These are phyloP conservation scores for Orgyia antiqua DNA, from an alignment of 2,888 invertebrate genomes.

Conservation along the genomic window DNA sequence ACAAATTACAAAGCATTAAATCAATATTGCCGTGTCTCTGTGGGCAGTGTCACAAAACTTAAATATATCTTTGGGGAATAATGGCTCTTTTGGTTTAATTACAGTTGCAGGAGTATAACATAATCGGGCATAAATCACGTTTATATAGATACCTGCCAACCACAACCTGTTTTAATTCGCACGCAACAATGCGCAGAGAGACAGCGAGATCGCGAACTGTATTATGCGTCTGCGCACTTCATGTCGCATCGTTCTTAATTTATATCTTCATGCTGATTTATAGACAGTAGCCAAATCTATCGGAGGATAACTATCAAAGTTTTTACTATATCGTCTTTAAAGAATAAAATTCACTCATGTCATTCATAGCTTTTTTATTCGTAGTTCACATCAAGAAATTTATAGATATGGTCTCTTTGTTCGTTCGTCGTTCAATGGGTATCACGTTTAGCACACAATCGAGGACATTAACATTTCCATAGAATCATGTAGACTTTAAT, in stretches of 20 bases:
- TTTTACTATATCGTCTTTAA: conserved; percentile 49
- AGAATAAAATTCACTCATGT: conserved; percentile 59
- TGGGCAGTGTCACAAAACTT: conserved; percentile 52
- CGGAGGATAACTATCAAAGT: conserved; percentile 49
- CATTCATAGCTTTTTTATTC: conserved; percentile 53
- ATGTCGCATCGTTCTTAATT: conserved; percentile 58
- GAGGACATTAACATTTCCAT: conserved; percentile 67
- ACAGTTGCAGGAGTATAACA: conserved; percentile 60
- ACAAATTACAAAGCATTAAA: no score
- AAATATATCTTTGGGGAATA: conserved; percentile 61
- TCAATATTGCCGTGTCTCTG: conserved; percentile 55
- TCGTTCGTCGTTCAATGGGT: conserved; percentile 50
- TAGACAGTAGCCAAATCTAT: conserved; percentile 49
- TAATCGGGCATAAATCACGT: conserved; percentile 72
- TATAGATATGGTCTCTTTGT: conserved; percentile 63
- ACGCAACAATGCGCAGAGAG: conserved; percentile 53
- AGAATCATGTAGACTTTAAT: conserved; percentile 50
- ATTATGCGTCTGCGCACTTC: conserved; percentile 53
- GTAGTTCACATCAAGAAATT: conserved; percentile 47
- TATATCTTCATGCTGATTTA: conserved; percentile 73
- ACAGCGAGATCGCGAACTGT: conserved; percentile 30
- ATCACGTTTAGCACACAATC: conserved; percentile 68
- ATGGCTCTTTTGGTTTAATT: conserved; percentile 70
- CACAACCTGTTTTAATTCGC: conserved; percentile 77
- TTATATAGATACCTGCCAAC: conserved; percentile 71